Evolutionary conservation across 2,888 invertebrate species (phyloP), one percentile per base, ranked within the genome.

Genomic region (Pogonocherus hispidulus): DNA sequence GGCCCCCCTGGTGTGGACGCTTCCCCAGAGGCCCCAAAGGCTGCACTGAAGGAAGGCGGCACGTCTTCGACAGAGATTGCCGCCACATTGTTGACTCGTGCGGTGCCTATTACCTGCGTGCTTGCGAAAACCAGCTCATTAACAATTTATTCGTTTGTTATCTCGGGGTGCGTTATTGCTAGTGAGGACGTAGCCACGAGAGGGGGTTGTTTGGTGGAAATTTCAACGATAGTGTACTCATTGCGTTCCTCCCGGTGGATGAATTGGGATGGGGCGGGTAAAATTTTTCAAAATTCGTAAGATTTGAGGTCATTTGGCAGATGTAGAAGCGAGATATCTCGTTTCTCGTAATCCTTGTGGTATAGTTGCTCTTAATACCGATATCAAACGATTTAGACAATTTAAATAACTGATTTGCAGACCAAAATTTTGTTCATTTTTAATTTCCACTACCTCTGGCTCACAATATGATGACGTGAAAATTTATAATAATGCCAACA

Each of bases 1-100:
- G 87, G 87, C 88, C 85, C 86, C 84, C 83, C 86, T 86, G 81
- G 87, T 87, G 83, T 89, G 89, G 89, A 89, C 89, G 84, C 82
- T 89, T 84, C 89, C 88, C 79, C 86, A 87, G 82, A 87, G 90
- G 77, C 78, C 83, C 67, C 79, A 79, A 68, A 81, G 82, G 78
- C 80, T 83, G 78, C 84, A 84, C 80, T 84, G 81, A 83, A 27
- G 27, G 35, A 37, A 19, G 14, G 59, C 27, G 59, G 47, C 23
- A n/a, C 18, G 32, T 49, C 60, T 60, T 49, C n/a, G 8, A 5
- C 19, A 11, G 62, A 72, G 44, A 19, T 19, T 19, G 32, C 32
- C 32, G 32, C 32, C 23, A 64, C 55, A 67, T 65, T 70, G 63
- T 76, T 72, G 72, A 74, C 73, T 72, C 72, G 76, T 78, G 78